Evolutionary conservation across 2,888 invertebrate species (phyloP), one percentile per base, ranked within the genome.

Genomic region (Tholera decimalis): DNA sequence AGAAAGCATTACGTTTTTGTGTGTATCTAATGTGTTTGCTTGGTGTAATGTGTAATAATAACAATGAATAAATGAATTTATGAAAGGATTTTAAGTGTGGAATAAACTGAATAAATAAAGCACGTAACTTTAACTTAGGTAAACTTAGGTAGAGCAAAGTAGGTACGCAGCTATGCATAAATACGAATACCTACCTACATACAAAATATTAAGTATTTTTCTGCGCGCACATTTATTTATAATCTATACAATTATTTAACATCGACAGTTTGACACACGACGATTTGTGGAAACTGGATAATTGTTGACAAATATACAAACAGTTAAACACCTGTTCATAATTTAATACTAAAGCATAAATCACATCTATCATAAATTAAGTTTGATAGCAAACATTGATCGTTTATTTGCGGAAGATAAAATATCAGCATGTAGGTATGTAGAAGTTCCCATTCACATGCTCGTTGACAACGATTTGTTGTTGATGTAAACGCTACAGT

Each of bases 401-500:
- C 11, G 39, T 28, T 18, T 54, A 24, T 47, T 46, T 33, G 26
- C 44, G 9, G 4, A 33, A 50, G 44, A 60, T 60, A 46, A 39
- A 41, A 59, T 37, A 41, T 30, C 3, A 15, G 30, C 2, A 69
- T 39, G 5, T 43, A 33, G 37, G 61, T 43, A 33, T 30, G 61
- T 47, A 63, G 18, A 55, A 60, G 30, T 51, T 46, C 67, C 55
- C 30, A 43, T 37, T 60, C 59, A 55, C 73, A 51, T 51, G 73
- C 15, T 59, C 41, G 51, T 51, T 57, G 47, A 56, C 54, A 39
- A 24, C 8, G 2, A 22, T 43, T 51, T 35, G 20, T n/a, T 35
- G 37, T 9, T 66, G 54, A 73, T 73, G 30, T 55, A 30, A 56
- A 15, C 59, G 51, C 7, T 71, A 55, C 63, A 56, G 46, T 43